Evolutionary conservation across 2,888 invertebrate species (phyloP).

Genomic region (Dascillus cervinus): DNA sequence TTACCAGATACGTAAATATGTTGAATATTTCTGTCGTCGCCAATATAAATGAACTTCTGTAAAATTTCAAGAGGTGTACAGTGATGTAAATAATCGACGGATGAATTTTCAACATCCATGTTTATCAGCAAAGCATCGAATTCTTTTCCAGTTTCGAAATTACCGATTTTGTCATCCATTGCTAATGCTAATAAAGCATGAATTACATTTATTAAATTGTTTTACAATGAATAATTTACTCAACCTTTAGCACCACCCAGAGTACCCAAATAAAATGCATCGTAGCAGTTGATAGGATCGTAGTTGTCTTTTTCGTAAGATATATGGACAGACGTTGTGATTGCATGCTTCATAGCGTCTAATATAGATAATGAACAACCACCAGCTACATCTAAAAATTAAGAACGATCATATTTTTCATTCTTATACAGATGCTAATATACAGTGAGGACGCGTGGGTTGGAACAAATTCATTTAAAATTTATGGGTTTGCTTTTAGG

Average conservation of each 20-base stretch:
- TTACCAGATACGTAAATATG: slow-evolving; percentile 70
- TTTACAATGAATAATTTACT: slow-evolving; percentile 2
- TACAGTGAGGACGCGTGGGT: too few species aligned
- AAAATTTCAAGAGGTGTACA: slow-evolving; percentile 53
- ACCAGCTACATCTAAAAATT: slow-evolving; percentile 66
- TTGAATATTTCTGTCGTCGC: slow-evolving; percentile 75
- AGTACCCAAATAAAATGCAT: slow-evolving; percentile 79
- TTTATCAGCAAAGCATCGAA: slow-evolving; percentile 82
- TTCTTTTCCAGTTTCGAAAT: slow-evolving; percentile 71
- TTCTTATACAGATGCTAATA: too few species aligned
- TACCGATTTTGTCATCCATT: slow-evolving; percentile 68
- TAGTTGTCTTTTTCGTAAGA: slow-evolving; percentile 44
- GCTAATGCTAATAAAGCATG: too few species aligned
- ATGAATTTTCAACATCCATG: slow-evolving; percentile 45
- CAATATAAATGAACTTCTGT: slow-evolving; percentile 69
- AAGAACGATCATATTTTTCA: background rate
- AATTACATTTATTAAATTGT: slow-evolving; percentile 7
- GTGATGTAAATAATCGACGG: slow-evolving; percentile 47
- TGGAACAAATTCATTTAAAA: too few species aligned
- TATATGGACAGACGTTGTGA: slow-evolving; percentile 66
- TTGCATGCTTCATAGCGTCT: slow-evolving; percentile 62
- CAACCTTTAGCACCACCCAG: slow-evolving; percentile 75
- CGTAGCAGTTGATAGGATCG: slow-evolving; percentile 57
- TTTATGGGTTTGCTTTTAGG: too few species aligned
- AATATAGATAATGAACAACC: slow-evolving; percentile 72